Evolutionary conservation across 2,888 invertebrate species (phyloP).

Genomic region (Cacoxenus indagator): DNA sequence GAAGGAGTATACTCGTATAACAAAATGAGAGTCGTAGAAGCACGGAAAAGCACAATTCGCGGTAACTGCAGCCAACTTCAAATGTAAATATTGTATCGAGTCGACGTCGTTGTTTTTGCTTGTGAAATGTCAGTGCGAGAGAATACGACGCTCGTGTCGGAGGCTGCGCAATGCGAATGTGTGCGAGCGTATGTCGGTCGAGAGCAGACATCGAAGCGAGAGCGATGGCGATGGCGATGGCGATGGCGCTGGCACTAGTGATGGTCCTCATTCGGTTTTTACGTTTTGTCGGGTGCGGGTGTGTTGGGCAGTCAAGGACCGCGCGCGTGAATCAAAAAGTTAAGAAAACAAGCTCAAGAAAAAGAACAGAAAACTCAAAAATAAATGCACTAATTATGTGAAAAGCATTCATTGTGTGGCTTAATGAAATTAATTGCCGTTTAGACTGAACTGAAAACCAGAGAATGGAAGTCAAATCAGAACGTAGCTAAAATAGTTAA

Average conservation of each 20-base stretch:
- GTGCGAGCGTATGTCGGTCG: conserved; percentile 30
- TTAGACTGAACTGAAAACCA: too few species aligned
- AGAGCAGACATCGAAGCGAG: too few species aligned
- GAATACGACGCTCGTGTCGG: neutral
- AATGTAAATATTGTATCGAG: conserved; percentile 54
- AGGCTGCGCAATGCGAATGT: conserved; percentile 25
- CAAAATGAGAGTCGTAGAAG: too few species aligned
- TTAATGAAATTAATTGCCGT: conserved; percentile 21
- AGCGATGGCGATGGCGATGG: too few species aligned
- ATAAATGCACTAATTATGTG: neutral
- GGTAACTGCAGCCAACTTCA: conserved; percentile 52
- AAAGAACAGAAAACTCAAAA: neutral
- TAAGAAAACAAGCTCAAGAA: conserved; percentile 1
- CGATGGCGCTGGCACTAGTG: conserved; percentile 48
- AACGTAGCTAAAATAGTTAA: too few species aligned
- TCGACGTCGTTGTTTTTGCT: neutral
- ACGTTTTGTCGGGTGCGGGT: conserved; percentile 67
- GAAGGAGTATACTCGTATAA: too few species aligned
- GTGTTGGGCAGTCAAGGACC: conserved; percentile 56
- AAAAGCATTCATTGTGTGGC: neutral
- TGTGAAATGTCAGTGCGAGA: conserved; percentile 10
- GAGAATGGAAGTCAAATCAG: too few species aligned
- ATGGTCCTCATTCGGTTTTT: conserved; percentile 66
- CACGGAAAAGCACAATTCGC: conserved; percentile 30
- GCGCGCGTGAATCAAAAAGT: conserved; percentile 52